A percentile compares a stretch with the other conserved stretches of the same genome.
These are phyloP conservation scores for Teleogryllus oceanicus DNA, from an alignment of 2,888 invertebrate species.

Conservation along the genomic window DNA sequence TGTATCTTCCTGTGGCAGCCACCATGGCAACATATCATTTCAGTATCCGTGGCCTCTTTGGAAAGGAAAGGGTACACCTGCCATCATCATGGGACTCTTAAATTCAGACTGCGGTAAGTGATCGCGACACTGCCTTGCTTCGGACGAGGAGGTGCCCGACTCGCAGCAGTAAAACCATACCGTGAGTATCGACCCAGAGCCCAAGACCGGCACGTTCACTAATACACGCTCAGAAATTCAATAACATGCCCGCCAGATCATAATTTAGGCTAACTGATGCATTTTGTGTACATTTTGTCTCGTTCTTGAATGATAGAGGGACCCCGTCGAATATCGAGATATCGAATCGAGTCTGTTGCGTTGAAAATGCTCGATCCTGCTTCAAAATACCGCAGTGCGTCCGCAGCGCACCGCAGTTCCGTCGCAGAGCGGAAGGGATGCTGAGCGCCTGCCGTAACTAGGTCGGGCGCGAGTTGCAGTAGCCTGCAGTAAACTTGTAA, in stretches of 20 bases:
- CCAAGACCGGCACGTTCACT: neutral
- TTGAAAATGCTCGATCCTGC: neutral
- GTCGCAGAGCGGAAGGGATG: neutral
- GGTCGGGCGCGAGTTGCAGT: conserved; percentile 45
- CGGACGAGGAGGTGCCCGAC: neutral
- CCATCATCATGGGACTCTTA: neutral
- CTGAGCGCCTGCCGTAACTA: neutral
- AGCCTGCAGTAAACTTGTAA: conserved; percentile 60
- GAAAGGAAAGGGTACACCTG: neutral
- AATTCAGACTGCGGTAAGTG: neutral
- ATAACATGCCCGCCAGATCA: neutral
- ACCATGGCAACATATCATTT: neutral
- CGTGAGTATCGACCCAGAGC: neutral
- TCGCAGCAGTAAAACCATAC: neutral
- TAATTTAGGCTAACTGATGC: neutral
- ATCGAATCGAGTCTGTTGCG: neutral
- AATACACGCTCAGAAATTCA: neutral
- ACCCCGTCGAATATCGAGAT: neutral
- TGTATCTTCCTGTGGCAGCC: neutral
- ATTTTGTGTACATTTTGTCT: neutral
- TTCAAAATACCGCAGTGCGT: neutral
- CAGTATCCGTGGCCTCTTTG: neutral
- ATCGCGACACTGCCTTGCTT: neutral
- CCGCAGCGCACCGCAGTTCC: neutral
- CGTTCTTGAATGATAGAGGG: neutral